Evolutionary conservation across 2,888 invertebrate species (phyloP).

Genomic region (Molorchus minor): DNA sequence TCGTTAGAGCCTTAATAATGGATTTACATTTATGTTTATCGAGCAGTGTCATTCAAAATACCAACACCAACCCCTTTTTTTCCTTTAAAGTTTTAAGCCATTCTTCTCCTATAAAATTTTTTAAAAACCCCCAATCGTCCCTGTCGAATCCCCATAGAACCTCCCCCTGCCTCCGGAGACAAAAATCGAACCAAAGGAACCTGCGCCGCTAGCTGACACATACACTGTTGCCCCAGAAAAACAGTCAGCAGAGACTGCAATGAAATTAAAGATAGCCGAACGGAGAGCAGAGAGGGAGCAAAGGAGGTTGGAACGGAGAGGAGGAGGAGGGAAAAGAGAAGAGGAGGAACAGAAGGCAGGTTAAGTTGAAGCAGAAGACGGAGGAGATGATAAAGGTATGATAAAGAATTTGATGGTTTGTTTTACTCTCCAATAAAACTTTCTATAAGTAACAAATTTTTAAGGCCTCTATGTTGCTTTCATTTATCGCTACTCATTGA

Average conservation of each 20-base stretch:
- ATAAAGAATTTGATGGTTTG: too few species aligned
- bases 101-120: too few species aligned
- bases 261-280: constrained; percentile 55
- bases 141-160: constrained; percentile 61
- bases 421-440: too few species aligned
- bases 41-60: too few species aligned
- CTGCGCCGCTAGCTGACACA: not conserved
- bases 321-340: constrained; percentile 59
- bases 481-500: too few species aligned
- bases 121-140: constrained; percentile 70
- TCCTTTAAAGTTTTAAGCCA: too few species aligned
- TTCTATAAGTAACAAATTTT: too few species aligned
- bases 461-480: too few species aligned
- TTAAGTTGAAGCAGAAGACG: constrained; percentile 58
- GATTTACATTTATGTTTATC: too few species aligned
- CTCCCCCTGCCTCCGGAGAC: constrained; percentile 28
- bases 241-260: constrained; percentile 51
- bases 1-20: too few species aligned
- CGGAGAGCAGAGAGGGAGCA: constrained; percentile 57
- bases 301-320: constrained; percentile 58
- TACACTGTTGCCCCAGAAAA: constrained; percentile 33
- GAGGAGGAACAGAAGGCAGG: constrained; percentile 54
- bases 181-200: constrained; percentile 1
- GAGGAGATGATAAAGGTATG: constrained; percentile 63
- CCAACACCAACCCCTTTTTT: too few species aligned